Conservation (phyloP, 2,113 vertebrate genomes). For the Lamprologus tigripictilis region DNA sequence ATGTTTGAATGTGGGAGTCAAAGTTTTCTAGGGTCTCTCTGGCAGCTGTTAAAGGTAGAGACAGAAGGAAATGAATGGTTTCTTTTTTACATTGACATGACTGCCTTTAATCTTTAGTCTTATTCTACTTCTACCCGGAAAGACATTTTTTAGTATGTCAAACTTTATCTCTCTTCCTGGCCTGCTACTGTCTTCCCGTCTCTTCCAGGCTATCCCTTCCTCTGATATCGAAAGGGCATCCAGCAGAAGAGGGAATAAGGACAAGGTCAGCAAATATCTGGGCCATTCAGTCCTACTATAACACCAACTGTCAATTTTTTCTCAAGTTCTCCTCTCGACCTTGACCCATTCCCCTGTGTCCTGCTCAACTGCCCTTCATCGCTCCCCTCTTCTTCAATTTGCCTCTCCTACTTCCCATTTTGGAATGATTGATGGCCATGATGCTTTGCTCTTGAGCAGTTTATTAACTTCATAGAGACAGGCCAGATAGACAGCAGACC, state of each 20-base stretch:
- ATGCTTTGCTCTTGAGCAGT: constrained; percentile 52
- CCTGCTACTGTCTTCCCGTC: not conserved
- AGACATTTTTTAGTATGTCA: constrained; percentile 10
- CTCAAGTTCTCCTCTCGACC: not conserved
- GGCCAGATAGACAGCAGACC: not conserved
- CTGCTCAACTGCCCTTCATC: not conserved
- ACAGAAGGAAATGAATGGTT: not conserved
- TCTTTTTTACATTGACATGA: not conserved
- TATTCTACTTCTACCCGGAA: not conserved
- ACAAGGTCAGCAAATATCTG: constrained; percentile 35
- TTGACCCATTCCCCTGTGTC: constrained; percentile 35
- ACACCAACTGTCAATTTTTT: constrained; percentile 2
- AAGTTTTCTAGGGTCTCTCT: constrained; percentile 11
- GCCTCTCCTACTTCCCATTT: constrained; percentile 21
- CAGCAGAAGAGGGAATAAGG: constrained; percentile 6
- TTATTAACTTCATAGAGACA: constrained; percentile 56
- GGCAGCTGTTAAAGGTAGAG: not conserved
- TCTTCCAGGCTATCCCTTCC: not conserved
- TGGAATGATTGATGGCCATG: constrained; percentile 56
- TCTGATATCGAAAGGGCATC: not conserved
- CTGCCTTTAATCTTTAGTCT: constrained; percentile 13
- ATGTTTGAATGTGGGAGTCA: not conserved
- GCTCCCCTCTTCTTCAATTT: not conserved
- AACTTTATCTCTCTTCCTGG: not conserved
- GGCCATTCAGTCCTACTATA: not conserved